These are phyloP conservation scores for Amphiura filiformis DNA, from an alignment of 35 echinoderm and acorn worm species.

Conservation along the genomic window DNA sequence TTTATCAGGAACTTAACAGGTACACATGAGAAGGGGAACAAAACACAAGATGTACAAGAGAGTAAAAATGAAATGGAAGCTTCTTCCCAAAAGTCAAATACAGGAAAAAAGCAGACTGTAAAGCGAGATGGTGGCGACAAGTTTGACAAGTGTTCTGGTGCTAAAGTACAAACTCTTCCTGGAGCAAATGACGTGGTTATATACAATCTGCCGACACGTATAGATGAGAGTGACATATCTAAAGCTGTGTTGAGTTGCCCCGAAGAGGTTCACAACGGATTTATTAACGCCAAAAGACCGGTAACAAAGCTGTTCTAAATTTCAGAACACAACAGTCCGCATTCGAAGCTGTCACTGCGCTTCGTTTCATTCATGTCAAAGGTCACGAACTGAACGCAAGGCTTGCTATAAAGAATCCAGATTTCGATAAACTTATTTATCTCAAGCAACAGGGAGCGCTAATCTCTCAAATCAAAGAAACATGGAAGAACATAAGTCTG, in stretches of 20 bases:
- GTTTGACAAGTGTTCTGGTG: background rate
- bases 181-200: background rate
- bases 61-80: background rate
- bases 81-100: background rate
- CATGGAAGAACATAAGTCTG: background rate
- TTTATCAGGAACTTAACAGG: background rate
- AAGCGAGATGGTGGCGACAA: background rate
- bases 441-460: background rate
- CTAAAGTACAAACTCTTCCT: background rate
- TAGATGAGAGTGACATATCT: conserved; percentile 10
- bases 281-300: background rate
- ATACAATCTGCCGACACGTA: background rate
- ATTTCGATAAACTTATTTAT: background rate
- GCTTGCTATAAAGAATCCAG: background rate
- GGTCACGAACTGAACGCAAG: background rate
- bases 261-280: background rate
- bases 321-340: background rate
- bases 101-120: background rate
- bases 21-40: background rate
- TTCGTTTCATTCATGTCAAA: background rate
- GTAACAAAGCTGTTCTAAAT: background rate
- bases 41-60: background rate
- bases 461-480: background rate
- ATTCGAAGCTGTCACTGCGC: conserved; percentile 4
- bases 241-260: background rate